Evolutionary conservation across 2,113 vertebrate genomes (phyloP).

Genomic region (Tenrec ecaudatus): DNA sequence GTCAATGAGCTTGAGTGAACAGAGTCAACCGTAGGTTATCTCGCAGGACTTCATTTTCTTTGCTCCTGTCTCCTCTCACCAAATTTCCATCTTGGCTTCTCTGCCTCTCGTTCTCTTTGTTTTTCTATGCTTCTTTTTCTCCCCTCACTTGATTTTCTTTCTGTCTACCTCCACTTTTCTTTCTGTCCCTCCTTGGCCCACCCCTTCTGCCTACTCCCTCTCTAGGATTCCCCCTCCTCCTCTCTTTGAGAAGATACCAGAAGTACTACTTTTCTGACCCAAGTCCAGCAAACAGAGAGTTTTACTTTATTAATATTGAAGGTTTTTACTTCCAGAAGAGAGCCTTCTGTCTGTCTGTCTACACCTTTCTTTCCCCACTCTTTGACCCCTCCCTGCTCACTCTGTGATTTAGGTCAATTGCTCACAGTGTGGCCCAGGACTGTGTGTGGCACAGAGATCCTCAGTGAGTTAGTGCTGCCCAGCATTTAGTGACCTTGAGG

Average conservation of each 20-base stretch:
- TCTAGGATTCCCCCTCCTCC: not conserved
- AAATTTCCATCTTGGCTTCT: not conserved
- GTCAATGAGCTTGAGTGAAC: constrained; percentile 27
- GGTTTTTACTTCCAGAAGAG: no score
- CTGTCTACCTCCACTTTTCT: not conserved
- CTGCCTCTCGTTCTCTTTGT: not conserved
- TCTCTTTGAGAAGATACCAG: no score
- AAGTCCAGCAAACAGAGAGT: no score
- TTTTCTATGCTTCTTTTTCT: not conserved
- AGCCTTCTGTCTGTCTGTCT: not conserved
- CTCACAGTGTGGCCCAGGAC: not conserved
- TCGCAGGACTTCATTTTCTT: not conserved
- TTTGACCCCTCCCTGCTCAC: not conserved
- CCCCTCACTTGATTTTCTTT: not conserved
- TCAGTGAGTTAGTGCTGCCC: not conserved
- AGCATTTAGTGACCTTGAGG: not conserved
- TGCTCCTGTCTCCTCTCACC: not conserved
- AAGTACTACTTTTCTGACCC: no score
- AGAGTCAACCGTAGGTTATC: not conserved
- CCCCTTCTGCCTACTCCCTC: not conserved
- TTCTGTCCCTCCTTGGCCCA: not conserved
- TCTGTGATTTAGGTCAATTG: not conserved
- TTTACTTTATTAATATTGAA: no score
- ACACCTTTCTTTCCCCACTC: not conserved
- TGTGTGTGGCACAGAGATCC: not conserved